Conservation (phyloP, 2,888 invertebrate genomes). For the Drosophila pseudotakahashii region DNA sequence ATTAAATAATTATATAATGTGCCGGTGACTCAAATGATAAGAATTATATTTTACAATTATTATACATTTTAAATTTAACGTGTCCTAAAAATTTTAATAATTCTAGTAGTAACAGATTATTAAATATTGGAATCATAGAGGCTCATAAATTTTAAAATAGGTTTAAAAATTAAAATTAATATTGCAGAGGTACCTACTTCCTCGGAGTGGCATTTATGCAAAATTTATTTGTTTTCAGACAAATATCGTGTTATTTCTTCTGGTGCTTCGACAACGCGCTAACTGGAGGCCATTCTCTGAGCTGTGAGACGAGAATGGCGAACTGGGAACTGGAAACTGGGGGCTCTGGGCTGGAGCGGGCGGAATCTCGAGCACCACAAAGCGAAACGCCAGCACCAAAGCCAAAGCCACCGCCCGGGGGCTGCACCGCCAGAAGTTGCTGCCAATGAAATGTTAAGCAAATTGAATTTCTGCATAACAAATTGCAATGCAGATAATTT, state of each 20-base stretch:
- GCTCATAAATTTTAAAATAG: too few relatives aligned
- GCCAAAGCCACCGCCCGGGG: slow-evolving; percentile 39
- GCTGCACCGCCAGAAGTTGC: slow-evolving; percentile 63
- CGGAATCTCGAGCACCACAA: slow-evolving; percentile 46
- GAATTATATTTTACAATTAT: too few relatives aligned
- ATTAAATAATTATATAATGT: too few relatives aligned
- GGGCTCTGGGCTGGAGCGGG: slow-evolving; percentile 20
- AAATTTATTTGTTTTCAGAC: too few relatives aligned
- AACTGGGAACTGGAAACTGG: neutral
- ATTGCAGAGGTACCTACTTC: too few relatives aligned
- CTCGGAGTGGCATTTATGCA: too few relatives aligned
- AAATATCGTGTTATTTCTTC: neutral
- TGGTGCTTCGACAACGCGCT: slow-evolving; percentile 13
- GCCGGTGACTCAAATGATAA: too few relatives aligned
- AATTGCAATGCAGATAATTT: slow-evolving; percentile 70
- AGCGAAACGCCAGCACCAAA: slow-evolving; percentile 49
- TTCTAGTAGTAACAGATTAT: too few relatives aligned
- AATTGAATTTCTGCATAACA: slow-evolving; percentile 74
- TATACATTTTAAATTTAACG: too few relatives aligned
- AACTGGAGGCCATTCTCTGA: slow-evolving; percentile 36
- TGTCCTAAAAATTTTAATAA: too few relatives aligned
- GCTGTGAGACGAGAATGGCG: slow-evolving; percentile 10
- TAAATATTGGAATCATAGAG: too few relatives aligned
- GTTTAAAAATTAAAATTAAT: too few relatives aligned
- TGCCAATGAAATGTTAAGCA: slow-evolving; percentile 72